Evolutionary conservation across 2,797 vertebrate genomes (phyloP).

Genomic region (Anguilla anguilla): DNA sequence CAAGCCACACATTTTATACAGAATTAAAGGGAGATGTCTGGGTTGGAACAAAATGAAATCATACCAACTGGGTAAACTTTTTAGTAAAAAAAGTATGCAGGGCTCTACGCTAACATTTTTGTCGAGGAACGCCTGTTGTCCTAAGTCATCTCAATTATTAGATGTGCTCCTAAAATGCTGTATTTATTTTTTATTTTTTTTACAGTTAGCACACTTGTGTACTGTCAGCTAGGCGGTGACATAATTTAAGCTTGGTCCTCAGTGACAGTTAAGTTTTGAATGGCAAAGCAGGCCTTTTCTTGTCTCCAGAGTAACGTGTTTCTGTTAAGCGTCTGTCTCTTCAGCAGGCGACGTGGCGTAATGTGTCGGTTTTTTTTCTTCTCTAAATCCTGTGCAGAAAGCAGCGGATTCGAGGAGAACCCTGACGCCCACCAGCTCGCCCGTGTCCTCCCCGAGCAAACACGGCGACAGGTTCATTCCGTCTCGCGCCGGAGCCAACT

Average conservation of each 20-base stretch:
- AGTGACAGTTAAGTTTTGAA: not conserved
- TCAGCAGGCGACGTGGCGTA: not conserved
- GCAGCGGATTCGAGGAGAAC: slow-evolving; percentile 83
- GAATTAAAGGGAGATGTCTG: not conserved
- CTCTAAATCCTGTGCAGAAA: slow-evolving; percentile 66
- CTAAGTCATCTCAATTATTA: too few relatives aligned
- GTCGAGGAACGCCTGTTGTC: too few relatives aligned
- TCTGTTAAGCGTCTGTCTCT: not conserved
- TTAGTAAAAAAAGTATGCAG: not conserved
- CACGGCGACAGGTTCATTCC: slow-evolving; percentile 97
- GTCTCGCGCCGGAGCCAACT: slow-evolving; percentile 95
- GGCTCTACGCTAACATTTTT: too few relatives aligned
- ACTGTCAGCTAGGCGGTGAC: not conserved
- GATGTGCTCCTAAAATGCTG: too few relatives aligned
- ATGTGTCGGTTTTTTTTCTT: not conserved
- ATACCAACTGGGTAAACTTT: not conserved
- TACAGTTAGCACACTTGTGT: not conserved
- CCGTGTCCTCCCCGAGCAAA: slow-evolving; percentile 94
- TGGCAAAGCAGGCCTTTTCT: not conserved
- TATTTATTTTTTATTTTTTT: too few relatives aligned
- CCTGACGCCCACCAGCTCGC: slow-evolving; percentile 92
- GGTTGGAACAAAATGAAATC: not conserved
- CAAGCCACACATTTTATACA: not conserved
- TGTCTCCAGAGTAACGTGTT: not conserved
- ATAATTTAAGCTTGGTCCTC: not conserved